These are phyloP conservation scores for Epinephelus malabaricus DNA, from an alignment of 2,797 vertebrate species.

Conservation along the genomic window DNA sequence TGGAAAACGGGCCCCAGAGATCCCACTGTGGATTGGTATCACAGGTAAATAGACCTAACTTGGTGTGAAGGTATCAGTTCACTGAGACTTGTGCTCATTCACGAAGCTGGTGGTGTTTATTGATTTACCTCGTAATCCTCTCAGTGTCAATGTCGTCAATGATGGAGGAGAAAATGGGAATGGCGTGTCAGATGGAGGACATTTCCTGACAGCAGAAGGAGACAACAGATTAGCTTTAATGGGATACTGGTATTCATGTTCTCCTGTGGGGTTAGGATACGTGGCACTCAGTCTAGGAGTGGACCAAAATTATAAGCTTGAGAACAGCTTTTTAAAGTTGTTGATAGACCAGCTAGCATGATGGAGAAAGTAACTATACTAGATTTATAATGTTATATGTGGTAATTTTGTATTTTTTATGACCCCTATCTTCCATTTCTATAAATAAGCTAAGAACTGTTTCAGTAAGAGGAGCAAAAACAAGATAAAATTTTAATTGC, in stretches of 20 bases:
- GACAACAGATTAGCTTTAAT: conserved; percentile 68
- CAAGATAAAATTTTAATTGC: too few relatives aligned
- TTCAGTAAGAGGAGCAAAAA: conserved; percentile 1
- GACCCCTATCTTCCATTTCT: neutral
- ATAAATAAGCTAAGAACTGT: neutral
- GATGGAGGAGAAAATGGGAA: conserved; percentile 59
- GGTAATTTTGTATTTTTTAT: neutral
- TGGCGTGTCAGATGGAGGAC: conserved; percentile 52
- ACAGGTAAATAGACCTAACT: conserved; percentile 58
- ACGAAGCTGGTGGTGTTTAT: conserved; percentile 71
- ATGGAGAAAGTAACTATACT: neutral
- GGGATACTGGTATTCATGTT: conserved; percentile 49
- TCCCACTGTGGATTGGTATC: conserved; percentile 46
- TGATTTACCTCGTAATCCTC: conserved; percentile 82
- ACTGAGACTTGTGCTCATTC: conserved; percentile 56
- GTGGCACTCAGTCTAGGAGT: neutral
- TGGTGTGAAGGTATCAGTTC: conserved; percentile 64
- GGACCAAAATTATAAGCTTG: neutral
- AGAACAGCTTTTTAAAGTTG: conserved; percentile 16
- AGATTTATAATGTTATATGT: neutral
- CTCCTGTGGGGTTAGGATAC: conserved; percentile 32
- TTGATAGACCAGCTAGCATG: neutral
- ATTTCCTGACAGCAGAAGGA: conserved; percentile 59
- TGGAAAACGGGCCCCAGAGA: conserved; percentile 35
- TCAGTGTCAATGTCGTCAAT: conserved; percentile 69